phyloP scores from a whole-genome alignment of 2,113 vertebrate genomes.

The Actenoides hombroni region DNA sequence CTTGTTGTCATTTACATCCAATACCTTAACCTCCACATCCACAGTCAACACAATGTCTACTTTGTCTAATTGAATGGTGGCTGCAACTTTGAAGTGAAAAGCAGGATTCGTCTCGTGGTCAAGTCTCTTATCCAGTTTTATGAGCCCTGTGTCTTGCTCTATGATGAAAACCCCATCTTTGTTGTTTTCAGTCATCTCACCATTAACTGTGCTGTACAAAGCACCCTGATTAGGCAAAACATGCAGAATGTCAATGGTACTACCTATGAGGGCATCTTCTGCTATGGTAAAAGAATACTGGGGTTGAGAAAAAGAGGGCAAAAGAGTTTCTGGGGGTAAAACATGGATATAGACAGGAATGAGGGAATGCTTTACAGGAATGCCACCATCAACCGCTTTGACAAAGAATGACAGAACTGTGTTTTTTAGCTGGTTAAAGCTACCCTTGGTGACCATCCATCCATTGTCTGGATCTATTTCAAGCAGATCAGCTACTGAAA shows the following conservation, averaged over 20 bases:
- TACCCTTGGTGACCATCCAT: constrained; percentile 96
- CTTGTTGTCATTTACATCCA: constrained; percentile 95
- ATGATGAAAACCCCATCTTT: constrained; percentile 86
- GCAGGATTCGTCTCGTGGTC: constrained; percentile 83
- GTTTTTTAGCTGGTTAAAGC: constrained; percentile 87
- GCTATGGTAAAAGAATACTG: constrained; percentile 87
- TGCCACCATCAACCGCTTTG: constrained; percentile 93
- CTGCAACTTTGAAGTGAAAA: constrained; percentile 89
- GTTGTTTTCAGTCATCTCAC: constrained; percentile 87
- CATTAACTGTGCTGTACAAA: constrained; percentile 84
- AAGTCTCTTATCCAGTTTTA: constrained; percentile 91
- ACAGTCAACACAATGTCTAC: constrained; percentile 86
- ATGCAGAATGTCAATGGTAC: constrained; percentile 83
- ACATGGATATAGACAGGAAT: constrained; percentile 95
- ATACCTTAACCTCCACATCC: constrained; percentile 88
- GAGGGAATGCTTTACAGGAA: constrained; percentile 87
- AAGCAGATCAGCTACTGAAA: constrained; percentile 87
- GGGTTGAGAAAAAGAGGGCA: constrained; percentile 88
- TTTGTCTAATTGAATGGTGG: constrained; percentile 82
- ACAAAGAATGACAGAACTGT: constrained; percentile 95
- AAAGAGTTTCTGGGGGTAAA: constrained; percentile 82
- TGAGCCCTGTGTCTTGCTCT: constrained; percentile 86
- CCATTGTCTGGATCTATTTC: constrained; percentile 97
- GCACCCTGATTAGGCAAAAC: constrained; percentile 77
- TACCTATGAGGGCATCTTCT: constrained; percentile 89